phyloP scores from a whole-genome alignment of 2,113 vertebrate species.

The Artemisiospiza belli region DNA sequence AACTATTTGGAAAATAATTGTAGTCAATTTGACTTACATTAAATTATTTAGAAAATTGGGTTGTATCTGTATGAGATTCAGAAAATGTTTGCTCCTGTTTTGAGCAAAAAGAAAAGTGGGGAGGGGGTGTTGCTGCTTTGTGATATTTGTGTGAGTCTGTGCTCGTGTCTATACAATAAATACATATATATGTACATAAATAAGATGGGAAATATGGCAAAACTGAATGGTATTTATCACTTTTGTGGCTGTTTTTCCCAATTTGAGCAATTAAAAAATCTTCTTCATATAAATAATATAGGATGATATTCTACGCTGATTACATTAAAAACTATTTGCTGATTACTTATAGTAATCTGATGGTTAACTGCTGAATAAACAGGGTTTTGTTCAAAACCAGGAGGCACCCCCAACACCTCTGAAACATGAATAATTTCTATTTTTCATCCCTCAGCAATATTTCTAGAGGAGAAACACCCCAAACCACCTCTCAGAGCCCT shows the following conservation, averaged over 20 bases:
- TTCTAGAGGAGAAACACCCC: not conserved
- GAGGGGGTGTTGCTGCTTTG: not conserved
- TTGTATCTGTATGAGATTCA: accelerated
- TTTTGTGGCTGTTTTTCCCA: not conserved
- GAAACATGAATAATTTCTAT: accelerated
- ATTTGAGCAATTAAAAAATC: accelerated
- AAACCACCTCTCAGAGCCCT: not conserved
- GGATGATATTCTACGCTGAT: not conserved
- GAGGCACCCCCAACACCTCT: not conserved
- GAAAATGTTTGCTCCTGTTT: not conserved
- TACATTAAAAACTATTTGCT: not conserved
- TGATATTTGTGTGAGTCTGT: not conserved
- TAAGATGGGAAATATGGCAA: not conserved
- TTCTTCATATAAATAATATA: accelerated
- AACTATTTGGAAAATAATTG: not conserved
- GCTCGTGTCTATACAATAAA: not conserved
- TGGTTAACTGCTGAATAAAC: not conserved
- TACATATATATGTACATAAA: not conserved
- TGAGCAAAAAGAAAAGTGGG: not conserved
- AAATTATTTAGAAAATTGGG: not conserved
- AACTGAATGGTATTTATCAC: not conserved
- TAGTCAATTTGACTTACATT: not conserved
- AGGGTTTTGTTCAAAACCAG: not conserved
- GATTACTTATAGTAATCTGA: not conserved
- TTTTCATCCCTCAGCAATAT: not conserved